phyloP scores from a whole-genome alignment of 2,888 invertebrate genomes.

The Enchytraeus crypticus region DNA sequence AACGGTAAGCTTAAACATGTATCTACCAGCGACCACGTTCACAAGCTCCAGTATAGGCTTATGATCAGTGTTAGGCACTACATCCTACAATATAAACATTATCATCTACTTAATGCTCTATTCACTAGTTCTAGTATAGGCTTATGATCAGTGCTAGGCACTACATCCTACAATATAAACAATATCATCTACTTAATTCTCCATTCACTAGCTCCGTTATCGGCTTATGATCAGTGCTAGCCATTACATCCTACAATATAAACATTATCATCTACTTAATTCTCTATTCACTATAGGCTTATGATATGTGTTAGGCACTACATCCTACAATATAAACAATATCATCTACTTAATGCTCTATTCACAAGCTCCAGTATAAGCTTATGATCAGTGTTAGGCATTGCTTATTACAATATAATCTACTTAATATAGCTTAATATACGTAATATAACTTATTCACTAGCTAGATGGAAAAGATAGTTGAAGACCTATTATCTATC shows the following conservation, averaged over 20 bases:
- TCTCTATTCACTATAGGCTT: conserved; percentile 73
- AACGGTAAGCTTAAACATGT: conserved; percentile 79
- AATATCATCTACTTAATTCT: conserved; percentile 74
- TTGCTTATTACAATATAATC: conserved; percentile 53
- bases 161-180: conserved; percentile 53
- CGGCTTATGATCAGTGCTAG: conserved; percentile 66
- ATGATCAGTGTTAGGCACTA: conserved; percentile 68
- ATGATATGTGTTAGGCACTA: conserved; percentile 68
- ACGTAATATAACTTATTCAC: too few relatives aligned
- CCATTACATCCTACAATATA: conserved; percentile 57
- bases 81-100: conserved; percentile 49
- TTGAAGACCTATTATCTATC: too few relatives aligned
- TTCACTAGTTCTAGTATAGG: conserved; percentile 75
- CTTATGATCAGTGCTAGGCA: conserved; percentile 66
- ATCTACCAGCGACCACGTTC: conserved; percentile 76
- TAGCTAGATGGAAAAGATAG: too few relatives aligned
- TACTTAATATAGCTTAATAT: too few relatives aligned
- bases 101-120: conserved; percentile 74
- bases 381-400: conserved; percentile 66
- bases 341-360: conserved; percentile 74
- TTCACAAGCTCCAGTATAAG: conserved; percentile 75
- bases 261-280: conserved; percentile 66
- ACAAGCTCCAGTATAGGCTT: conserved; percentile 71
- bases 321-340: conserved; percentile 49
- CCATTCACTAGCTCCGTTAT: conserved; percentile 75